Evolutionary conservation across 2,888 invertebrate species (phyloP), one percentile per base, ranked within the genome.

Genomic region (Papilio elwesi): DNA sequence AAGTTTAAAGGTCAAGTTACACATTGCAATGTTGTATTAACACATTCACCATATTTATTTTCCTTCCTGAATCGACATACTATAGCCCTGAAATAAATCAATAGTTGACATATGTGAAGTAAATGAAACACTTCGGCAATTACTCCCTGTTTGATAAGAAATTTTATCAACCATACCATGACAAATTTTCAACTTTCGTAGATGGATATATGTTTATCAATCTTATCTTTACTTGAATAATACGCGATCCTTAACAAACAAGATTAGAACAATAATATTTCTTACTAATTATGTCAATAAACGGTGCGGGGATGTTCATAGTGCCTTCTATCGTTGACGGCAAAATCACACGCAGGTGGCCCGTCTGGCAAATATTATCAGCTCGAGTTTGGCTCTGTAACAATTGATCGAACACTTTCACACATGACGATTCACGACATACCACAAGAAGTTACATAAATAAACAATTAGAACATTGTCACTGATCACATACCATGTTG

Each of bases 321-420:
- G 79, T 87, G 65, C 81, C 78, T 12, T 90, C 91, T 76, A 88
- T 82, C 11, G 87, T 77, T 13, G 87, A 78, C 48, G 93, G 92
- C 77, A 93, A 80, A 76, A 93, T 89, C 70, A 93, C 92, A 79
- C 91, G 84, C 53, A 93, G 83, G 74, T 92, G 92, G 69, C 88
- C 83, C 78, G 90, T 79, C 53, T 88, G 85, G 70, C 85, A 85
- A 74, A 89, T 81, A 79, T 82, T 88, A 74, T 93, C 92, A 79
- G 80, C 82, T 74, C 88, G 86, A 77, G 85, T 79, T 77, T 88
- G 86, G 80, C 81, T 92, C 92, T 93, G 88, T 78, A 89, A 90
- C 76, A 85, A 80, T 78, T 81, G 75, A 81, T 79, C 73, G 73
- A 76, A 76, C 75, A 85, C 85, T 87, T 88, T 88, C 86, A 87